Conservation (phyloP, 2,797 vertebrate species). For the Lepilemur ruficaudatus region DNA sequence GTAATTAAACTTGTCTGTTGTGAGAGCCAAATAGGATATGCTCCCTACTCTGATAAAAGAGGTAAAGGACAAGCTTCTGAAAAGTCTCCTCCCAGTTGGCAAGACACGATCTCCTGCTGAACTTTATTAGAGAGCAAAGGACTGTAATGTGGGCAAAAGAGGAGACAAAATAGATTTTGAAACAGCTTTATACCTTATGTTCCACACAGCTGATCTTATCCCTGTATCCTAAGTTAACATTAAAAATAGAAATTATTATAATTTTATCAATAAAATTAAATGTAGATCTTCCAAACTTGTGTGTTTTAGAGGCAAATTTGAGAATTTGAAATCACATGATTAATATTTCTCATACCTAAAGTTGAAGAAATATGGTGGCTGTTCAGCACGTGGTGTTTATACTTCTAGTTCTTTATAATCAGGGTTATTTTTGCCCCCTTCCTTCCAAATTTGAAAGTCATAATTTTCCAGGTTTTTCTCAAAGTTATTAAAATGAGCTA, state of each 20-base stretch:
- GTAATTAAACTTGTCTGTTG: conserved; percentile 81
- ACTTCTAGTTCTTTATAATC: conserved; percentile 15
- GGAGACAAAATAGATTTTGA: not conserved
- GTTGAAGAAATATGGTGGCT: not conserved
- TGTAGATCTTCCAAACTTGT: not conserved
- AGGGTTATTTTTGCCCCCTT: conserved; percentile 50
- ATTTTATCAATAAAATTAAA: conserved; percentile 37
- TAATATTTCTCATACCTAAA: not conserved
- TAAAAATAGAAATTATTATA: conserved; percentile 29
- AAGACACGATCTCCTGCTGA: conserved; percentile 57
- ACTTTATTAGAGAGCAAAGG: conserved; percentile 55
- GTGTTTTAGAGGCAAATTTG: conserved; percentile 2
- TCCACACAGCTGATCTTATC: not conserved
- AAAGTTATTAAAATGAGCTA: conserved; percentile 69
- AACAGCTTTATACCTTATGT: not conserved
- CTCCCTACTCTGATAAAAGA: conserved; percentile 70
- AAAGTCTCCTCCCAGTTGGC: conserved; percentile 54
- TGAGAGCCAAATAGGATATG: conserved; percentile 72
- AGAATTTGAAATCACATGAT: not conserved
- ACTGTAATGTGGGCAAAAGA: not conserved
- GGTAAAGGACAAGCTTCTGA: not conserved
- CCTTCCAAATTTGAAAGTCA: conserved; percentile 68
- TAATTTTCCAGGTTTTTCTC: conserved; percentile 73
- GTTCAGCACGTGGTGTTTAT: not conserved
- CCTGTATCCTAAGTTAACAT: not conserved